These are phyloP conservation scores for Paralichthys olivaceus DNA, from an alignment of 2,113 vertebrate genomes.

Conservation along the genomic window DNA sequence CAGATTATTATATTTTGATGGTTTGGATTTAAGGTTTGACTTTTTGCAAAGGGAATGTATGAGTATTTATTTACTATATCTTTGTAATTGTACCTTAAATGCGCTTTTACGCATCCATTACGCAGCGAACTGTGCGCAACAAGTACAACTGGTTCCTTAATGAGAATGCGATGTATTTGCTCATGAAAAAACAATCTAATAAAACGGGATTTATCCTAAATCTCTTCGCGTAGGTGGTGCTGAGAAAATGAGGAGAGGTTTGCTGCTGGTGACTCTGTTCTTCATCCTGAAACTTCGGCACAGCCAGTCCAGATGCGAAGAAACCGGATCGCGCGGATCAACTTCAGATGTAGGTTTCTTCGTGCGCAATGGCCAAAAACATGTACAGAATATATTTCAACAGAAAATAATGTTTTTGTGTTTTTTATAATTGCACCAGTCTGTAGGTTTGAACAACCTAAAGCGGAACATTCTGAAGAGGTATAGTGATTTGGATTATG, in stretches of 20 bases:
- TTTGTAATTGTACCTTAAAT: neutral
- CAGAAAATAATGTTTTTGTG: neutral
- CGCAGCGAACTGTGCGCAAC: neutral
- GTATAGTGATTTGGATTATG: constrained; percentile 86
- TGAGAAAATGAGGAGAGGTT: constrained; percentile 79
- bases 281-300: constrained; percentile 77
- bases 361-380: neutral
- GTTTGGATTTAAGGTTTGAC: neutral
- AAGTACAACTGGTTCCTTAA: neutral
- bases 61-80: neutral
- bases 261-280: constrained; percentile 79
- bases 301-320: constrained; percentile 80
- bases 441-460: constrained; percentile 71
- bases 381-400: neutral
- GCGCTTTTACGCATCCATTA: constrained; percentile 63
- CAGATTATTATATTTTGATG: neutral
- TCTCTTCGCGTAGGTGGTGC: constrained; percentile 48
- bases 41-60: no score
- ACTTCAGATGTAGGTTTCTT: constrained; percentile 72
- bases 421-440: constrained; percentile 65
- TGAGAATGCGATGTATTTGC: neutral
- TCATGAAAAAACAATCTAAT: neutral
- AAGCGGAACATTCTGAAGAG: constrained; percentile 82
- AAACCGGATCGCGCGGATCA: constrained; percentile 68
- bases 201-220: neutral